These are phyloP conservation scores for Holothuria glaberrima DNA, from an alignment of 35 echinoderm and acorn worm species.

Conservation along the genomic window DNA sequence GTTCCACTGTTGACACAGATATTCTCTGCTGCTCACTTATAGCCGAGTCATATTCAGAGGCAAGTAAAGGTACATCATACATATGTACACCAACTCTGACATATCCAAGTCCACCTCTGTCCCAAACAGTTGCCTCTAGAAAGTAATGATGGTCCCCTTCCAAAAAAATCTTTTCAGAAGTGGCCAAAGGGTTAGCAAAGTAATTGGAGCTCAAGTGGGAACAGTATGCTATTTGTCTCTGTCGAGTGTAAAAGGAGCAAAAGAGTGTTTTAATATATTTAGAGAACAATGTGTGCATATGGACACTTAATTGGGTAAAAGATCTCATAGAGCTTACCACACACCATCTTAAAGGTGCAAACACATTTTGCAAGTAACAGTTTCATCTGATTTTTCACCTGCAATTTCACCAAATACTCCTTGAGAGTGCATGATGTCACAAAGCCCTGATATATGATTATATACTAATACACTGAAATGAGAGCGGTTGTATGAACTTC, in stretches of 20 bases:
- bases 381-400: too few species aligned
- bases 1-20: not conserved
- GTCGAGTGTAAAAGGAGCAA: not conserved
- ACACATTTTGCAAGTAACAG: too few species aligned
- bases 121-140: conserved; percentile 33
- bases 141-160: conserved; percentile 60
- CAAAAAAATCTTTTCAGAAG: conserved; percentile 18
- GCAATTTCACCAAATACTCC: too few species aligned
- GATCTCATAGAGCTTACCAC: too few species aligned
- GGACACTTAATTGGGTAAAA: too few species aligned
- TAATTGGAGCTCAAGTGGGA: not conserved
- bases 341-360: too few species aligned
- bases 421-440: too few species aligned
- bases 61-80: conserved; percentile 47
- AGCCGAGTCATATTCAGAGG: conserved; percentile 18
- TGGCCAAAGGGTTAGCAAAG: conserved; percentile 24
- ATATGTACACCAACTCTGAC: conserved; percentile 52
- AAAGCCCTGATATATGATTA: too few species aligned
- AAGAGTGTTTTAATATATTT: too few species aligned
- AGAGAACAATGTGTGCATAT: too few species aligned
- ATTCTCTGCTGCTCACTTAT: conserved; percentile 55
- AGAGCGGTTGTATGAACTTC: too few species aligned
- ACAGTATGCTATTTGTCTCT: conserved; percentile 50
- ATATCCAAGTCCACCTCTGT: conserved; percentile 39
- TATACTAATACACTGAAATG: too few species aligned